These are phyloP conservation scores for Dipodomys merriami DNA, from an alignment of 2,113 vertebrate genomes.

Conservation along the genomic window DNA sequence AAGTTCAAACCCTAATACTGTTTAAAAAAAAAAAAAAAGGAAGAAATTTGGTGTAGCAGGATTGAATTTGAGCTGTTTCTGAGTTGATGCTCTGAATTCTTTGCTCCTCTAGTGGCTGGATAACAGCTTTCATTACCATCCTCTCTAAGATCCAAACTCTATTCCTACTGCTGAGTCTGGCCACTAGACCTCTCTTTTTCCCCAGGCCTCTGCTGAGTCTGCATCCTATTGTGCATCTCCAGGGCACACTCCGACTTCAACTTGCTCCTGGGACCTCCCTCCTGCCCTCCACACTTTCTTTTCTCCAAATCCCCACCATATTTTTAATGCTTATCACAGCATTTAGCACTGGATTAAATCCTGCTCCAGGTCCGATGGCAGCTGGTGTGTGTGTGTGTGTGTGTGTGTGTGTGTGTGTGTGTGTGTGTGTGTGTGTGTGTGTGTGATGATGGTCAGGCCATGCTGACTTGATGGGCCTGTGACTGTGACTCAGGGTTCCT, in stretches of 20 bases:
- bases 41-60: background rate
- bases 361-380: background rate
- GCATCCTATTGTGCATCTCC: too few species aligned
- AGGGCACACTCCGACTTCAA: background rate
- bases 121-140: too few species aligned
- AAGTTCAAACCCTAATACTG: too few species aligned
- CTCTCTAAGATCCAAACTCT: background rate
- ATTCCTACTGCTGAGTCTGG: background rate
- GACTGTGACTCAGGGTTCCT: background rate
- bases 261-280: background rate
- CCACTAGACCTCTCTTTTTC: background rate
- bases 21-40: too few species aligned
- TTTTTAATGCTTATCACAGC: background rate
- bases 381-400: background rate
- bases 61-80: too few species aligned
- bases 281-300: too few species aligned
- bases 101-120: background rate
- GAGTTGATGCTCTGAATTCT: background rate
- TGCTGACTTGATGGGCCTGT: rapidly evolving
- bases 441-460: background rate
- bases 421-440: rapidly evolving
- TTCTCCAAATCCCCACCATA: background rate
- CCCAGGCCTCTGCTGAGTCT: too few species aligned
- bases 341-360: background rate
- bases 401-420: too few species aligned